Evolutionary conservation across 2,888 invertebrate species (phyloP).

Genomic region (Nomada ruficornis): DNA sequence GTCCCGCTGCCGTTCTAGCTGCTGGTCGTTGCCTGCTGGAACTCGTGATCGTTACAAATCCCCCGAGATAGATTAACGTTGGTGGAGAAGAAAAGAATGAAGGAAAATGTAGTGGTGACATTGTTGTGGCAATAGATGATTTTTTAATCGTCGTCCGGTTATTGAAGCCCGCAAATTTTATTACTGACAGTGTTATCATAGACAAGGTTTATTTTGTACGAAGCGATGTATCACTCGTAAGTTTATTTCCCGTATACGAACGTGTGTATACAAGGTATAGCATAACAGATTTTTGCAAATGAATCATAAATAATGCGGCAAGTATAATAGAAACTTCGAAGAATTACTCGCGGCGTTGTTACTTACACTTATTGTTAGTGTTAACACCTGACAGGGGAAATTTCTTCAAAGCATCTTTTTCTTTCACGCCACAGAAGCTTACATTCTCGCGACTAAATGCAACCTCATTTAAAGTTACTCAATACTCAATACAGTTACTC

Average conservation of each 20-base stretch:
- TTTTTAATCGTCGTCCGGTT: too few relatives aligned
- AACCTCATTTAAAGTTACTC: conserved; percentile 5
- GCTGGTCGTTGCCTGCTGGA: conserved; percentile 36
- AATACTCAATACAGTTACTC: background rate
- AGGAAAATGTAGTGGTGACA: conserved; percentile 5
- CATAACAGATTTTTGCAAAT: too few relatives aligned
- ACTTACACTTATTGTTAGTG: background rate
- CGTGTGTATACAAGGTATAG: too few relatives aligned
- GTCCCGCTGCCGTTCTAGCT: conserved; percentile 39
- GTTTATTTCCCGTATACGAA: too few relatives aligned
- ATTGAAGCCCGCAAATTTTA: too few relatives aligned
- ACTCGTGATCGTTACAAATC: conserved; percentile 52
- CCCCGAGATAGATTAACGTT: conserved; percentile 10
- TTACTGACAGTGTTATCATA: too few relatives aligned
- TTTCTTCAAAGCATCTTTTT: conserved; percentile 4
- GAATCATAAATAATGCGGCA: too few relatives aligned
- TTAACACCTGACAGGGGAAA: background rate
- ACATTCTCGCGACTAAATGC: conserved; percentile 2
- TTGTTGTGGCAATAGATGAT: background rate
- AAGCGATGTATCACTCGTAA: too few relatives aligned
- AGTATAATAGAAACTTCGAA: too few relatives aligned
- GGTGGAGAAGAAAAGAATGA: conserved; percentile 9
- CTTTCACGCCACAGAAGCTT: background rate
- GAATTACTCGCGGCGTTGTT: background rate
- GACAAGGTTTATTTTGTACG: too few relatives aligned